Base-by-base conservation (phyloP, 2,797 vertebrate genomes). In the Coilia nasus region DNA sequence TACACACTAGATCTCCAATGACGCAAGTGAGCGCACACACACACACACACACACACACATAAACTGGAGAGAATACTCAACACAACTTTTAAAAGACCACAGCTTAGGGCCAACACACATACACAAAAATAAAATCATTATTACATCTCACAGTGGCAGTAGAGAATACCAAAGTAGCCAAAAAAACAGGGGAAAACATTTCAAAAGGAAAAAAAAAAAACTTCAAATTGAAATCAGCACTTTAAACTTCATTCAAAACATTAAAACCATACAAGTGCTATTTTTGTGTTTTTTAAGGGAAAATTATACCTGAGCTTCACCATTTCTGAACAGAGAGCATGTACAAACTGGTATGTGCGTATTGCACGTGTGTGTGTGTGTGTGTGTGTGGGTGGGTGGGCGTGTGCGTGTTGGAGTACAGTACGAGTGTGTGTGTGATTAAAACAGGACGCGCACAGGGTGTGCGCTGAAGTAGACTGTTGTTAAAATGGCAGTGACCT, bases 401-500 rank as follows among this genome's bases (percentile, higher is more conserved):
- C 46, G 9, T 17, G 57, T 17, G 57, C 17, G n/a, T 28, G n/a
- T 35, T 5, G n/a, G 62, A 25, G 62, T 25, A 28, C 62, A 28
- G 62, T 67, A 14, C 28, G 62, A 54, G 50, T 11, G 50, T 12
- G 50, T 59, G 56, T 15, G 56, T 9, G 12, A 57, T 19, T 41
- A 44, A 83, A 83, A 60, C 41, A 6, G 67, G 60, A 83, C 47
- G 25, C 44, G 80, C 31, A 75, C n/a, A 9, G 14, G 17, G 67
- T 44, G 83, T 83, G 60, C 12, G 60, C 12, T 15, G 44, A 84
- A 78, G 71, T 78, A 78, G 71, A 78, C 15, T 78, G 71, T 78
- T 78, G 71, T 78, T 78, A 78, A 78, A 78, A 85, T 54, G 85
- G 75, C 82, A 86, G 86, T 80, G 75, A 84, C 59, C 25, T 57